Evolutionary conservation across 2,113 vertebrate species (phyloP).

Genomic region (Chaetodon trifascialis): DNA sequence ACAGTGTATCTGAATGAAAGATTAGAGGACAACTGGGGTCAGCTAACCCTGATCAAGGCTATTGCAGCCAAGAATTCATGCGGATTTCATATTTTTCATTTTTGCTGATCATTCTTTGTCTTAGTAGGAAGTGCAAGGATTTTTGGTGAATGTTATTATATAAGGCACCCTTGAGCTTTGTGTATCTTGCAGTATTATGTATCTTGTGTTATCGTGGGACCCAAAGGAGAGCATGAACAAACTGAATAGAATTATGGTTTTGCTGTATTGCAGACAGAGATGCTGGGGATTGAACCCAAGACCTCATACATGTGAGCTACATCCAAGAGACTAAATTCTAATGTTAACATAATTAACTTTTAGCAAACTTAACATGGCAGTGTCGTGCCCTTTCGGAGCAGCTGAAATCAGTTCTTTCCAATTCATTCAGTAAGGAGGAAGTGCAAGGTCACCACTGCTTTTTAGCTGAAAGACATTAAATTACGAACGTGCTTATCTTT

Average conservation of each 20-base stretch:
- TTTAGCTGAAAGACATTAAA: background rate
- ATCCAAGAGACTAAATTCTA: slow-evolving; percentile 45
- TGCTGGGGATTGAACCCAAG: slow-evolving; percentile 80
- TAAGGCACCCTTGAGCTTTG: background rate
- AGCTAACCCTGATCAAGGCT: background rate
- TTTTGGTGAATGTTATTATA: background rate
- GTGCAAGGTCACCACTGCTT: background rate
- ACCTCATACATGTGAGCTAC: slow-evolving; percentile 81
- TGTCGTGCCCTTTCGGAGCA: background rate
- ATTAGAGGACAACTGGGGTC: background rate
- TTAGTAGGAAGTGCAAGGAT: background rate
- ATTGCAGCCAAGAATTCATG: background rate
- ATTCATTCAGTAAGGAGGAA: background rate
- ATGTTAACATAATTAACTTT: background rate
- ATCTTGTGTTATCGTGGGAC: background rate
- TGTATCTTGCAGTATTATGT: background rate
- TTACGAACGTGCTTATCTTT: no score
- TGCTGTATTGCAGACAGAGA: slow-evolving; percentile 54
- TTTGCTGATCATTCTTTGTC: background rate
- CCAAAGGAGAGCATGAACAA: background rate
- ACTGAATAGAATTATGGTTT: background rate
- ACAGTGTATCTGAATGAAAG: slow-evolving; percentile 1
- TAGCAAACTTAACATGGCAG: background rate
- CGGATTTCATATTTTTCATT: background rate
- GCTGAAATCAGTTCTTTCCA: background rate